Evolutionary conservation across 2,888 invertebrate genomes (phyloP), one percentile per base, ranked within the genome.

Genomic region (Anticlea derivata): DNA sequence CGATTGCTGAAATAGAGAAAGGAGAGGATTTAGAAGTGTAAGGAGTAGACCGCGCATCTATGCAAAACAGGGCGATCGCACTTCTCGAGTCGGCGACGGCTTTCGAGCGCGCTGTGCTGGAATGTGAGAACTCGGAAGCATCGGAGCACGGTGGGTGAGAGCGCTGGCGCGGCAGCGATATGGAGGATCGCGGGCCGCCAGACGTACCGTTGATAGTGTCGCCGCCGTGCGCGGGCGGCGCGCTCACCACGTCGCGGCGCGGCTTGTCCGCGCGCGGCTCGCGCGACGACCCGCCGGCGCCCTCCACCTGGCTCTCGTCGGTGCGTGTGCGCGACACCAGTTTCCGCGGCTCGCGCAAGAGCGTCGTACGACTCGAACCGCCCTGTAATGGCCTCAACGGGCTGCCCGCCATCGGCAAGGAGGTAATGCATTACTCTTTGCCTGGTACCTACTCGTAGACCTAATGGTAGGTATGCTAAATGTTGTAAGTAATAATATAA

Each of bases 341-440:
- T 61, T 92, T 91, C 78, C 92, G 92, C 63, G 93, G 93, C 74
- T 93, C 92, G 65, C 87, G 92, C 72, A 92, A 92, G 77, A 92
- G 92, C 76, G 86, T 93, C 65, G 93, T 93, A 62, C 92, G 92
- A 72, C 90, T 93, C 65, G 93, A 93, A 85, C 92, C 93, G 29
- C 92, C 93, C 61, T 93, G 93, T 86, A 93, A 93, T 78, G 93
- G 93, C 64, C 88, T 91, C 87, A 91, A 91, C 80, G 91, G 88
- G 73, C 80, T 91, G 71, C 91, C 82, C 63, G 86, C 86, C 83
- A 91, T 91, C 82, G 91, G 91, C 86, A 91, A 91, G 84, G 91
- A 91, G 91, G 91, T 91, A 91, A 88, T 75, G 70, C 73, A 74
- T 71, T 69, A 77, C 79, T 80, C 76, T 69, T 68, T 75, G 78